A percentile compares a stretch with the other conserved stretches of the same genome.
phyloP scores from a whole-genome alignment of 2,113 vertebrate genomes.

The Phaetusa simplex region DNA sequence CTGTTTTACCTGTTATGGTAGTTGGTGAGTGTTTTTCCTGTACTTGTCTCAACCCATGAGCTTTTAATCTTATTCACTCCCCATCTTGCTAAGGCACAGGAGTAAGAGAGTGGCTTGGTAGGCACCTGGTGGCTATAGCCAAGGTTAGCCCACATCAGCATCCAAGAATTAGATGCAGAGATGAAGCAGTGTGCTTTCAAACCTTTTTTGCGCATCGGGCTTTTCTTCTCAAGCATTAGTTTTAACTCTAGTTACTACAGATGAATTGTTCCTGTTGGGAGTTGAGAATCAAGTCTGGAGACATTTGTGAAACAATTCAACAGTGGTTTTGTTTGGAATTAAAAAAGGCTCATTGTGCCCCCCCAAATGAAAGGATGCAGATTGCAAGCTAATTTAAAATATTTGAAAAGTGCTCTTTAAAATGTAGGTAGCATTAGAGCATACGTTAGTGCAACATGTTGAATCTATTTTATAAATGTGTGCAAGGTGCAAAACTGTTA shows the following conservation, averaged over 20 bases:
- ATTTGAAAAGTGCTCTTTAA: neutral
- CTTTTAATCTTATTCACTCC: neutral
- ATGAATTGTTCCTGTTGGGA: neutral
- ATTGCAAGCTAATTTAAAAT: neutral
- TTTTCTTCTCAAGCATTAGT: neutral
- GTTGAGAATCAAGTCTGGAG: neutral
- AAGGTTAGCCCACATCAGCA: neutral
- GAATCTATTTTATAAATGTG: neutral
- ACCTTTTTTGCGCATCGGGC: neutral
- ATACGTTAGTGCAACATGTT: neutral
- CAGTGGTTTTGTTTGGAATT: neutral
- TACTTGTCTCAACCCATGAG: neutral
- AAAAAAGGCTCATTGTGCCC: fast-evolving
- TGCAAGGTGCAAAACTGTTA: neutral
- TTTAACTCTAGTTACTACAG: neutral
- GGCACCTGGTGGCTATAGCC: neutral
- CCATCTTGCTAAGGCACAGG: neutral
- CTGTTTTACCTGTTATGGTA: neutral
- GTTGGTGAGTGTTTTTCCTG: neutral
- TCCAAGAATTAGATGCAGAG: neutral
- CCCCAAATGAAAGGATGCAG: neutral
- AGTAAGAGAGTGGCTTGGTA: neutral
- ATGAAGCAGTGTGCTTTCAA: neutral
- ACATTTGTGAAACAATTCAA: neutral
- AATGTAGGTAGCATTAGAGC: neutral